These are phyloP conservation scores for Cotesia congregata DNA, from an alignment of 2,888 invertebrate species.

Conservation along the genomic window DNA sequence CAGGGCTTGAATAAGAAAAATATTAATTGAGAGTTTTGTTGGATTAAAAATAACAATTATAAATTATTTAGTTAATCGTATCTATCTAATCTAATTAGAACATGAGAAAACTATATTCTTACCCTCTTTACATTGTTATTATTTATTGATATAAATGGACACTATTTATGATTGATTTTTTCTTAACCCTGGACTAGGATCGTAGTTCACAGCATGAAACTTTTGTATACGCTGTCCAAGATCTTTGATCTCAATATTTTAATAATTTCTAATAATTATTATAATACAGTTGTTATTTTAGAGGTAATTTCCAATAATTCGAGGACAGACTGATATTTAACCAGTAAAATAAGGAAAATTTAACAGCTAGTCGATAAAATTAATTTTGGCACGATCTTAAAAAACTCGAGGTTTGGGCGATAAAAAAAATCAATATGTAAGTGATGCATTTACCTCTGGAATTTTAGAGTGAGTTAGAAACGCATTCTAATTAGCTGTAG, in stretches of 20 bases:
- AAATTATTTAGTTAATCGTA: conserved; percentile 40
- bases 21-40: not conserved
- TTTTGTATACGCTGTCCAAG: not conserved
- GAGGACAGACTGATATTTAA: not conserved
- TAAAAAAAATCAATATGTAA: too few species aligned
- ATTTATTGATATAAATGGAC: not conserved
- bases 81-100: conserved; percentile 50
- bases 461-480: not conserved
- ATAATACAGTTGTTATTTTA: too few species aligned
- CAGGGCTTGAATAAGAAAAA: not conserved
- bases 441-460: not conserved
- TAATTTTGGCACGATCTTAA: too few species aligned
- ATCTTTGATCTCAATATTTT: not conserved
- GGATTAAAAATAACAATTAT: not conserved
- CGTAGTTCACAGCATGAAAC: not conserved
- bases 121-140: not conserved
- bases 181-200: not conserved
- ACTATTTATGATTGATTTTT: conserved; percentile 6
- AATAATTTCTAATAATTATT: not conserved
- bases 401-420: too few species aligned
- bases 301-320: too few species aligned
- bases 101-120: conserved; percentile 19
- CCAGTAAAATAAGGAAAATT: not conserved
- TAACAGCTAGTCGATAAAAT: not conserved
- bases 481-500: not conserved